Conservation (phyloP, 2,888 invertebrate species). For the Melipona beecheii region DNA sequence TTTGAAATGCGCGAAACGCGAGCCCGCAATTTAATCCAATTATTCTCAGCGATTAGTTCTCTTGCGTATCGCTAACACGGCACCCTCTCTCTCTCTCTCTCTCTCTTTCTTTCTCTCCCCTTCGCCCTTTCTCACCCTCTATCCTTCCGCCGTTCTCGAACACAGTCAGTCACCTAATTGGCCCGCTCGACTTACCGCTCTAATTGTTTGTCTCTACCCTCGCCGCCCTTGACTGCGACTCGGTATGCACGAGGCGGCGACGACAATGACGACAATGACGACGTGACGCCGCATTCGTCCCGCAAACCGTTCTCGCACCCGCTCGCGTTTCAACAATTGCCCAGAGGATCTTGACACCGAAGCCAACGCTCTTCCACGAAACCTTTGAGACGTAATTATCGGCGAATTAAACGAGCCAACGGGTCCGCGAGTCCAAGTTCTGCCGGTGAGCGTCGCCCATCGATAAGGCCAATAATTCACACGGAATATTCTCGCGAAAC, state of each 20-base stretch:
- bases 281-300: conserved; percentile 24
- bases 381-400: conserved; percentile 57
- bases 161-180: conserved; percentile 65
- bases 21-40: conserved; percentile 71
- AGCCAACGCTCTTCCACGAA: neutral
- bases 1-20: conserved; percentile 52
- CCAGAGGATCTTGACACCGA: conserved; percentile 26
- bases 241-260: conserved; percentile 46
- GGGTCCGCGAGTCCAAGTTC: conserved; percentile 29
- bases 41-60: conserved; percentile 72
- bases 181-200: conserved; percentile 65
- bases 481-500: conserved; percentile 15
- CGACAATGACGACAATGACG: conserved; percentile 41
- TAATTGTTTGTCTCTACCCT: conserved; percentile 63
- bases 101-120: neutral
- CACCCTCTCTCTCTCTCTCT: neutral
- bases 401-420: conserved; percentile 53
- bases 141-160: conserved; percentile 52
- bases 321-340: conserved; percentile 35
- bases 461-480: conserved; percentile 48
- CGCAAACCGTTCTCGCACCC: conserved; percentile 4
- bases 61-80: conserved; percentile 57
- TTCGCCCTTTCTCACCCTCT: conserved; percentile 3
- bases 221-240: conserved; percentile 25
- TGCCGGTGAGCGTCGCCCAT: conserved; percentile 20